A percentile compares a stretch with the other conserved stretches of the same genome.
phyloP scores from a whole-genome alignment of 2,888 invertebrate genomes.

The Caenorhabditis becei region DNA sequence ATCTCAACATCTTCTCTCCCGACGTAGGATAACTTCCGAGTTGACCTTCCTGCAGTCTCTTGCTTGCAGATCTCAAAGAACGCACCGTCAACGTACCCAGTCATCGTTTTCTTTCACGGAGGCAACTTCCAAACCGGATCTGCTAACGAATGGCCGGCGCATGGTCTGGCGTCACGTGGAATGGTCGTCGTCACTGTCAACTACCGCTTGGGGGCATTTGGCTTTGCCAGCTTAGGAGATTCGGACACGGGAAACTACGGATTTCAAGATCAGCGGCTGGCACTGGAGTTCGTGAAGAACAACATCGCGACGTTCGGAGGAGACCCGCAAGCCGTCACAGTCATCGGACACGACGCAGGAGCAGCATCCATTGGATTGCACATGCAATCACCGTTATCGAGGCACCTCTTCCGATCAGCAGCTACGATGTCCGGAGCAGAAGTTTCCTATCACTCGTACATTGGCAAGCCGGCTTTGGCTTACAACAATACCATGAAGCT shows the following conservation, averaged over 20 bases:
- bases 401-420: constrained; percentile 78
- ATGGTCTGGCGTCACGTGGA: constrained; percentile 84
- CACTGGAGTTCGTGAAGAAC: constrained; percentile 85
- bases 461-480: constrained; percentile 79
- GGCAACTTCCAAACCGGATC: constrained; percentile 84
- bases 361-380: constrained; percentile 83
- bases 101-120: constrained; percentile 84
- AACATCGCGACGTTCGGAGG: constrained; percentile 90
- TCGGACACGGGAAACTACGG: constrained; percentile 84
- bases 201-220: constrained; percentile 84
- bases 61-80: constrained; percentile 71
- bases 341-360: constrained; percentile 89
- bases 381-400: constrained; percentile 82
- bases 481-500: constrained; percentile 81
- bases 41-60: background rate
- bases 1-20: constrained; percentile 93
- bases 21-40: constrained; percentile 84
- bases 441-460: constrained; percentile 80
- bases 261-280: constrained; percentile 83
- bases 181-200: constrained; percentile 85
- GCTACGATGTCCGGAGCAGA: constrained; percentile 81
- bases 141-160: constrained; percentile 84
- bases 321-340: constrained; percentile 88
- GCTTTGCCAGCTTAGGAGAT: constrained; percentile 83
- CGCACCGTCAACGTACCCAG: constrained; percentile 82